A percentile compares a stretch with the other conserved stretches of the same genome.
Conservation (phyloP, 2,888 invertebrate species). For the Helobdella robusta region DNA sequence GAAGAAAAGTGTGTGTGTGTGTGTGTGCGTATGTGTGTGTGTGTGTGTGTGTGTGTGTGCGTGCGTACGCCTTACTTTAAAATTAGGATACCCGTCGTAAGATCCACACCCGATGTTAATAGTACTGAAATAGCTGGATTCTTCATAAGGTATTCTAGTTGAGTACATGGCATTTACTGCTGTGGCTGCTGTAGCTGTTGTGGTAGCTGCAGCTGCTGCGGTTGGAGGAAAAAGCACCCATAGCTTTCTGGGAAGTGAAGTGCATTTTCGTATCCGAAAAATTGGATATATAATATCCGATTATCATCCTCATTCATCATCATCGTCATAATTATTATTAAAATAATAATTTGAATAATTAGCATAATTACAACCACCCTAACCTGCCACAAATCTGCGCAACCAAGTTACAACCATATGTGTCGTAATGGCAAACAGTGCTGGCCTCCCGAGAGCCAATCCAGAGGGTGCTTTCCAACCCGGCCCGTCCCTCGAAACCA, state of each 20-base stretch:
- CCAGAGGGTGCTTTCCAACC: constrained; percentile 67
- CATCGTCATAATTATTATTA: too few species aligned
- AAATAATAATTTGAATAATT: too few species aligned
- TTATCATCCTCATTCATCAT: neutral
- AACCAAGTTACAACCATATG: constrained; percentile 85
- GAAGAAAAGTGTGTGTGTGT: too few species aligned
- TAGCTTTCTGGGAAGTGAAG: constrained; percentile 59
- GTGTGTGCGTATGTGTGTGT: too few species aligned
- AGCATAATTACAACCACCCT: neutral
- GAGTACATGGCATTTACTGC: constrained; percentile 59
- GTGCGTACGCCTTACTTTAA: constrained; percentile 18
- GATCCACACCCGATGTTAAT: too few species aligned
- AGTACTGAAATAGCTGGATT: constrained; percentile 81
- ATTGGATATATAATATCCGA: neutral
- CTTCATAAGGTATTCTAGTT: constrained; percentile 85
- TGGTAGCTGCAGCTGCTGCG: constrained; percentile 53
- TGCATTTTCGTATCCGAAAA: neutral
- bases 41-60: too few species aligned
- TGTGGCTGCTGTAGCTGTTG: too few species aligned
- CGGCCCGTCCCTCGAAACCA: constrained; percentile 62
- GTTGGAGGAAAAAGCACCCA: constrained; percentile 85
- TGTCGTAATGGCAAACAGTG: constrained; percentile 86
- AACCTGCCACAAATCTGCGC: constrained; percentile 78
- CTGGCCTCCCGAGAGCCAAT: constrained; percentile 69
- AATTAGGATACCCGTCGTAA: constrained; percentile 11